phyloP scores from a whole-genome alignment of 2,888 invertebrate species.

The Punctoribates punctum region DNA sequence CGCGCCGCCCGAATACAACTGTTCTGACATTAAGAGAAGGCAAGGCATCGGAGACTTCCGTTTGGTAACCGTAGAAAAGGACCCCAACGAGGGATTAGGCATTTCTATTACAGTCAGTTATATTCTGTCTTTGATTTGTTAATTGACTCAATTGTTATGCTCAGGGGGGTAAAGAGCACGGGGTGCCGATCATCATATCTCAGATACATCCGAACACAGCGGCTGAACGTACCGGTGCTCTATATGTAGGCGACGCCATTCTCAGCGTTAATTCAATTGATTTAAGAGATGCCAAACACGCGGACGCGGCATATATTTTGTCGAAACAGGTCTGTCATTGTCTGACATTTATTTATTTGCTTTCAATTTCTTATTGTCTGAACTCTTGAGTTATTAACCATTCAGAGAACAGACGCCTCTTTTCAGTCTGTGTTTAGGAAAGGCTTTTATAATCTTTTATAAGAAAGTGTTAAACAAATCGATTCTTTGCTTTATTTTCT shows the following conservation, averaged over 20 bases:
- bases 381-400: too few species aligned
- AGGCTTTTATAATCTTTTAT: too few species aligned
- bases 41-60: constrained; percentile 53
- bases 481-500: too few species aligned
- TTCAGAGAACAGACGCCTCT: too few species aligned
- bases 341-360: too few species aligned
- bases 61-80: constrained; percentile 65
- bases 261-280: constrained; percentile 74
- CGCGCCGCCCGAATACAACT: constrained; percentile 44
- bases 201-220: constrained; percentile 73
- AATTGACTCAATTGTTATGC: constrained; percentile 1
- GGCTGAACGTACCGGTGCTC: constrained; percentile 67
- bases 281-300: constrained; percentile 71
- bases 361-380: too few species aligned
- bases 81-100: constrained; percentile 73
- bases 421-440: too few species aligned
- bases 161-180: constrained; percentile 79
- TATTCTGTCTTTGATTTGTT: constrained; percentile 29
- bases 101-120: constrained; percentile 71
- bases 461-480: too few species aligned
- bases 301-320: constrained; percentile 73
- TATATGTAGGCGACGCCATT: constrained; percentile 80
- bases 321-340: constrained; percentile 62
- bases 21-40: constrained; percentile 27
- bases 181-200: constrained; percentile 77